Percentiles rank a stretch among this genome's conserved stretches.
Conservation (phyloP, 2,113 vertebrate genomes). For the Rhea pennata region DNA sequence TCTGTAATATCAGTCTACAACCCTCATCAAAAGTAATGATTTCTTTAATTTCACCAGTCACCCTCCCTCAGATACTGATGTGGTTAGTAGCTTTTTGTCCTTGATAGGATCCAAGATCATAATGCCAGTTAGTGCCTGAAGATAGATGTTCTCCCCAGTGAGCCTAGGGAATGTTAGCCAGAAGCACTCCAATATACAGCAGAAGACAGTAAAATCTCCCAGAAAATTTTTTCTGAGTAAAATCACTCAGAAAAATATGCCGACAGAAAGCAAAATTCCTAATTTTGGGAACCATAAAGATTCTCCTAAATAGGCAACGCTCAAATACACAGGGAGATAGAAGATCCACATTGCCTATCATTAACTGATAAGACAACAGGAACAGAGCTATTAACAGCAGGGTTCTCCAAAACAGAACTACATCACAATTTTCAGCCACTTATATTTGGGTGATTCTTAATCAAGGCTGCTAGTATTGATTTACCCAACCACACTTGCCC, state of each 20-base stretch:
- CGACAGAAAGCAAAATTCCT: neutral
- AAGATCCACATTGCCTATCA: neutral
- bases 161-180: neutral
- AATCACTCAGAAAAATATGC: neutral
- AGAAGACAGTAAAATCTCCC: neutral
- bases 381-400: neutral
- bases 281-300: neutral
- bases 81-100: neutral
- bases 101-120: neutral
- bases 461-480: neutral
- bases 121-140: neutral
- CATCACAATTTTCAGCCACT: neutral
- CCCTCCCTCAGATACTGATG: neutral
- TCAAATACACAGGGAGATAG: neutral
- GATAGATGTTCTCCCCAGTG: neutral
- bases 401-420: neutral
- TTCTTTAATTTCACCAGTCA: neutral
- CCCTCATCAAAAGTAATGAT: neutral
- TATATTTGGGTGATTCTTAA: neutral
- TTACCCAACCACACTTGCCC: neutral
- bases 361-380: neutral
- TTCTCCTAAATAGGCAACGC: neutral
- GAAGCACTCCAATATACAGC: neutral
- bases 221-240: neutral
- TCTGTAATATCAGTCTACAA: neutral